Conservation (phyloP, 2,888 invertebrate species). For the Oscheius myriophilus region DNA sequence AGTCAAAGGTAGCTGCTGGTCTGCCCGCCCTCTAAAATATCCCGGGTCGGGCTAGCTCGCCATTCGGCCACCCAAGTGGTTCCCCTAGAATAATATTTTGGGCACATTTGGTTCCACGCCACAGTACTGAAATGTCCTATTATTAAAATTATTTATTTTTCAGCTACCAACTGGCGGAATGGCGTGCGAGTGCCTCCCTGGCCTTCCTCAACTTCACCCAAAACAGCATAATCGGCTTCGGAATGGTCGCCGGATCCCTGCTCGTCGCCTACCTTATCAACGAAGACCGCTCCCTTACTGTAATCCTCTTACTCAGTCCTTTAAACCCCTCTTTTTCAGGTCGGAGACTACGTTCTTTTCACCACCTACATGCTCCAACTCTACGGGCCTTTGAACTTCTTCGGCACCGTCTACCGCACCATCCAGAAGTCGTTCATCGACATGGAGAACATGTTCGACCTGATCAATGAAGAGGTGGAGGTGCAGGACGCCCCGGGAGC, state of each 20-base stretch:
- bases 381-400: constrained; percentile 95
- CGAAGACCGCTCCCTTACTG: constrained; percentile 42
- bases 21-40: no score
- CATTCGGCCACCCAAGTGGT: no score
- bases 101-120: neutral
- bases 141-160: neutral
- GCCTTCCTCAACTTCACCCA: constrained; percentile 90
- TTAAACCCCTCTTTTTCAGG: constrained; percentile 66
- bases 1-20: no score
- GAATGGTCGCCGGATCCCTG: constrained; percentile 80
- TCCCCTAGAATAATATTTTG: no score
- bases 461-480: constrained; percentile 76
- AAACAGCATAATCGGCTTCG: constrained; percentile 87
- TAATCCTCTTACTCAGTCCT: constrained; percentile 4
- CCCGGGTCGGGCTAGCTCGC: no score
- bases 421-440: constrained; percentile 97
- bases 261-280: constrained; percentile 86
- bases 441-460: constrained; percentile 99
- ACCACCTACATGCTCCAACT: constrained; percentile 90
- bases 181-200: constrained; percentile 84
- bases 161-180: constrained; percentile 83
- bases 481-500: constrained; percentile 82
- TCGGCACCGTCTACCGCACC: constrained; percentile 95
- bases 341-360: constrained; percentile 95
- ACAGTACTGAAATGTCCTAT: neutral